Evolutionary conservation across 2,113 vertebrate species (phyloP), one percentile per base, ranked within the genome.

Genomic region (Poeciliopsis occidentalis): DNA sequence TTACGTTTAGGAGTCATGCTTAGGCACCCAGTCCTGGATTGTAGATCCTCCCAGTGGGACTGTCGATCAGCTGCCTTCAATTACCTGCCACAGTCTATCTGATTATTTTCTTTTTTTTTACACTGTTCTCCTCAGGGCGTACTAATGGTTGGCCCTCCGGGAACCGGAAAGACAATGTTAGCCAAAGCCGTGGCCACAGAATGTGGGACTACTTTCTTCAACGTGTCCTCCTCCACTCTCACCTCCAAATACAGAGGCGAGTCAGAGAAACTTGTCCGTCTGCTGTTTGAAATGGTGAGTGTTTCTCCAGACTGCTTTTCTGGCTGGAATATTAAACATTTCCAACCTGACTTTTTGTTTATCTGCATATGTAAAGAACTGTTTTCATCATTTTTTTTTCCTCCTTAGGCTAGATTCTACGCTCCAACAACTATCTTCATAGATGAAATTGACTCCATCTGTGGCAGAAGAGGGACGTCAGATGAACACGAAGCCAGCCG

Each of bases 161-260:
- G 98, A 72, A 99, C 97, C 1, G 98, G 97, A 31, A 99, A 99
- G 92, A 99, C 97, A 31, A 96, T 99, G 32, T 89, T 99, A 79
- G 98, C 98, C 74, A 99, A 99, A 95, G 98, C 98, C 24, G 97
- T 99, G 83, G 97, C 98, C 70, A 99, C 98, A 4, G 97, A 99
- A 88, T 99, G 97, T 88, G 97, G 97, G 88, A 99, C 97, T 61
- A 99, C 97, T 17, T 99, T 99, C 95, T 99, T 99, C 93, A 99
- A 98, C 11, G 94, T 99, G 83, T 99, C 98, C 12, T 98, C 97
- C 32, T 98, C 97, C 71, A 99, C 98, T 0, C 96, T 99, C 64
- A 97, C 96, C 65, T 99, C 98, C 90, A 99, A 99, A 82, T 99
- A 99, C 93, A 94, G 97, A 80, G 97, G 98, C 85, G 97, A 99